Evolutionary conservation across 1,140 invertebrate species (phyloP), one percentile per base, ranked within the genome.

Genomic region (Olivierus martensii): DNA sequence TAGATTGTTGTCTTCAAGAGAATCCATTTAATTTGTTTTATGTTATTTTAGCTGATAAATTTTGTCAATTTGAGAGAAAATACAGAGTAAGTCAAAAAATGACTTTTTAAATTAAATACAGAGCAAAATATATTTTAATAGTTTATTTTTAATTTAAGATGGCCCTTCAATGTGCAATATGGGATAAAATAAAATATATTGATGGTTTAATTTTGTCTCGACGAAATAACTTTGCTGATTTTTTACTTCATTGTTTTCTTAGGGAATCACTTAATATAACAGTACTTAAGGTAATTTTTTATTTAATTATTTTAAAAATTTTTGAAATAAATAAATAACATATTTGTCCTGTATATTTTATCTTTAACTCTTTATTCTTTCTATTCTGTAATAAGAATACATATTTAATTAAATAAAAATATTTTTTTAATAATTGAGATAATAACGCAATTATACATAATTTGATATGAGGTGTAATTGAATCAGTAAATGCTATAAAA

Each of bases 171-270:
- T 95, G 79, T 67, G 77, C 80, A 15, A 68, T 89, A 7, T 97
- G 92, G 92, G 92, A 97, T 70, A 84, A 85, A 66, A 78, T 96
- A 15, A 90, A 93, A 66, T 80, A 84, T 42, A 66, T 96, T 15
- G 70, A 79, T 11, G 71, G 71, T 21, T 73, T 82, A 19, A 74
- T 75, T 0, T 71, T 75, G 42, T 68, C 71, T 12, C 78, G 83
- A 63, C 66, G 84, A 34, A 72, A 74, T 1, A 91, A 93, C 68
- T 69, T 96, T 49, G 83, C 84, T 1, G 76, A 81, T 63, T 79
- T 94, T 41, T 66, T 92, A 3, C 78, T 78, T 22, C 78, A 88
- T 67, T 71, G 95, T n/a, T 80, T 96, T 37, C 69, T 83, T 21
- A 78, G 83, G 52, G 79, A 84, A 58, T 80, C 80, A 7, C 64